These are phyloP conservation scores for Magallana angulata DNA, from an alignment of 1,140 invertebrate species.

Conservation along the genomic window DNA sequence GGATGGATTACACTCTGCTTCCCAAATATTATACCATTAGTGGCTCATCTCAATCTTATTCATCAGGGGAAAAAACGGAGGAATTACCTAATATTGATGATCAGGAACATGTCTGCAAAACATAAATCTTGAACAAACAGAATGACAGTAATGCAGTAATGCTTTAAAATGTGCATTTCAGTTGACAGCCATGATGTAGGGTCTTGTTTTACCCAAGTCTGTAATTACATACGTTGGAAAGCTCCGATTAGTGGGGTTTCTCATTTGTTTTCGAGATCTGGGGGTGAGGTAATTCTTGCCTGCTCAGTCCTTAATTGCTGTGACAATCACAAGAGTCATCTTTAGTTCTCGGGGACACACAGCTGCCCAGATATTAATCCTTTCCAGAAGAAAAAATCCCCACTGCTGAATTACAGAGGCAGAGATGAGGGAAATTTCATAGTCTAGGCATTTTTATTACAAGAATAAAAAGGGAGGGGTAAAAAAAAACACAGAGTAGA, in stretches of 20 bases:
- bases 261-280: neutral
- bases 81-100: slow-evolving; percentile 27
- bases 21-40: slow-evolving; percentile 24
- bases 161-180: slow-evolving; percentile 20
- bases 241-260: neutral
- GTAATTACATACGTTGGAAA: slow-evolving; percentile 11
- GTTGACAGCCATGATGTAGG: slow-evolving; percentile 10
- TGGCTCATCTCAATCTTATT: slow-evolving; percentile 3
- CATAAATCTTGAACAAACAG: slow-evolving; percentile 20
- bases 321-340: neutral
- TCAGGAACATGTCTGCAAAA: slow-evolving; percentile 17
- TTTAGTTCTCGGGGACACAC: neutral
- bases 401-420: slow-evolving; percentile 17
- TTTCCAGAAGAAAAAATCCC: neutral
- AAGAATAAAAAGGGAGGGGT: neutral
- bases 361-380: slow-evolving; percentile 23
- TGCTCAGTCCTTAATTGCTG: neutral
- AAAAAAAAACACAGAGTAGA: neutral
- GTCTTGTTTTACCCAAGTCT: neutral
- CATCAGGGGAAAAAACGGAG: neutral
- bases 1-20: slow-evolving; percentile 7
- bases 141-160: slow-evolving; percentile 30
- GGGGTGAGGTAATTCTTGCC: slow-evolving; percentile 18
- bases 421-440: neutral
- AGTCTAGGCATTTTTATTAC: neutral